phyloP scores from a whole-genome alignment of 2,888 invertebrate genomes.

The Pelosia muscerda region DNA sequence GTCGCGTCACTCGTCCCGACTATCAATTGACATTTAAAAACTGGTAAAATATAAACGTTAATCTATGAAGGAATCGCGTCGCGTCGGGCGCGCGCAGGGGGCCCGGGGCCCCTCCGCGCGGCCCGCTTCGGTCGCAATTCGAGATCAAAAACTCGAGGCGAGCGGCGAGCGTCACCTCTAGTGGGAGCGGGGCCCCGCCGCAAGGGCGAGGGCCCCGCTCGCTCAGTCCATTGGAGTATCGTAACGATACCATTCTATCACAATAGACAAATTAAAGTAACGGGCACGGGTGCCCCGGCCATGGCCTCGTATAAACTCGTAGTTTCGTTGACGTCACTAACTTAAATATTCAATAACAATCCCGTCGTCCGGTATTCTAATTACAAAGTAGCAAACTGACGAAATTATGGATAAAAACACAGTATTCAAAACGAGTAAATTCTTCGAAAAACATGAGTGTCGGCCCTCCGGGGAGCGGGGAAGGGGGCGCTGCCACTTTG shows the following conservation, averaged over 20 bases:
- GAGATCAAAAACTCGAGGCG: conserved; percentile 76
- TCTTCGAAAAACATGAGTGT: conserved; percentile 66
- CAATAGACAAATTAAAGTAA: conserved; percentile 62
- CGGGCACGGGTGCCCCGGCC: conserved; percentile 52
- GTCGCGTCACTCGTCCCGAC: conserved; percentile 53
- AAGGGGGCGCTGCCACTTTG: not conserved
- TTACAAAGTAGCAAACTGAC: conserved; percentile 45
- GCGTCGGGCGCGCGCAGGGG: conserved; percentile 16
- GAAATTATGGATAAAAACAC: conserved; percentile 51
- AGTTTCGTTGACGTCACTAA: conserved; percentile 47
- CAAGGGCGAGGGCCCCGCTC: conserved; percentile 27
- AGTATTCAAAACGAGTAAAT: conserved; percentile 68
- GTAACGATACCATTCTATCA: conserved; percentile 62
- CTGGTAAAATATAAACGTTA: conserved; percentile 77
- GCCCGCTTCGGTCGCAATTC: conserved; percentile 67
- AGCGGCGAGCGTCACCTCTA: conserved; percentile 47
- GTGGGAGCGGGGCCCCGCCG: conserved; percentile 29
- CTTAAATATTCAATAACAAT: conserved; percentile 43
- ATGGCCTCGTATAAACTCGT: conserved; percentile 59
- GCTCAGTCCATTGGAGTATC: conserved; percentile 52
- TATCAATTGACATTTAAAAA: conserved; percentile 73
- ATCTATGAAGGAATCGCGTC: conserved; percentile 74
- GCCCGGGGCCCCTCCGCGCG: conserved; percentile 4
- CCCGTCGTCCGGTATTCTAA: conserved; percentile 43
- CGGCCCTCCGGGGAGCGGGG: not conserved